Conservation (phyloP, 2,113 vertebrate species). For the Caloenas nicobarica region DNA sequence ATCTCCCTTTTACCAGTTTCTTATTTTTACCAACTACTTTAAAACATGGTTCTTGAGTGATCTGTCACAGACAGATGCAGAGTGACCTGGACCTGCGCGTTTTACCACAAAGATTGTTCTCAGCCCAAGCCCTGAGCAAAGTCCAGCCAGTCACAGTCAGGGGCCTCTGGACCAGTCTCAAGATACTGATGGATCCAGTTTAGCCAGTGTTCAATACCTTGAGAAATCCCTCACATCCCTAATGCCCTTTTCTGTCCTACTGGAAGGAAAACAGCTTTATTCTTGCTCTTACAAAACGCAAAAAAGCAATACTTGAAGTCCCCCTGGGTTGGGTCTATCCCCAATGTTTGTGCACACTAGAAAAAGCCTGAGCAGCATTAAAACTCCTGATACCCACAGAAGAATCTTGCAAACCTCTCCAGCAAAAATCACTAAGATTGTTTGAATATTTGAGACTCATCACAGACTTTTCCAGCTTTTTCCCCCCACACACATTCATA, state of each 20-base stretch:
- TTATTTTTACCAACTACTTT: not conserved
- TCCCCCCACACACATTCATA: not conserved
- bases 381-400: not conserved
- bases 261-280: not conserved
- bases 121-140: too few species aligned
- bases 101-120: not conserved
- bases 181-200: not conserved
- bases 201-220: not conserved
- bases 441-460: not conserved
- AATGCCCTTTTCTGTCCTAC: not conserved
- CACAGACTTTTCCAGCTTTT: not conserved
- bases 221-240: not conserved
- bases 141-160: too few species aligned
- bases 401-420: not conserved
- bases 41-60: not conserved
- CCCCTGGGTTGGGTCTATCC: not conserved
- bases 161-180: too few species aligned
- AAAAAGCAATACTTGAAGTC: too few species aligned
- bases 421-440: accelerated
- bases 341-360: too few species aligned
- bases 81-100: not conserved
- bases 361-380: accelerated
- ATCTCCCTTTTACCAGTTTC: not conserved
- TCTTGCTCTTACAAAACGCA: not conserved
- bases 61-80: not conserved